A percentile compares a stretch with the other conserved stretches of the same genome.
These are phyloP conservation scores for Bombus sibiricus DNA, from an alignment of 1,140 invertebrate genomes.

Conservation along the genomic window DNA sequence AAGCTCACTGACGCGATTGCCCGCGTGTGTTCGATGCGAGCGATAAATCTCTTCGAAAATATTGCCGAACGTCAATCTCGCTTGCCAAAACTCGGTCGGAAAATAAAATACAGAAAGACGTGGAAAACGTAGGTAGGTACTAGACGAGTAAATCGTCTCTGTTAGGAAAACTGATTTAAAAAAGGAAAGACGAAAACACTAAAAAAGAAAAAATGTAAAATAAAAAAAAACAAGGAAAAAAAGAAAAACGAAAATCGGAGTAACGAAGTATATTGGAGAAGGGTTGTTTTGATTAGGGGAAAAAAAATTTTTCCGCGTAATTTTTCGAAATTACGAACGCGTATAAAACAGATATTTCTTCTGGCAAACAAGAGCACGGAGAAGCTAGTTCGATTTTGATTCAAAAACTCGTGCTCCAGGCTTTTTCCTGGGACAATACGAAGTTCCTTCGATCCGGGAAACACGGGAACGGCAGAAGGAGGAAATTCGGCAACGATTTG, in stretches of 20 bases:
- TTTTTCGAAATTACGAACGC: background rate
- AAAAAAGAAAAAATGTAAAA: background rate
- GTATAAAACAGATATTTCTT: background rate
- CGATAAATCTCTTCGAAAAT: conserved; percentile 48
- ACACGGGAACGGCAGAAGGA: conserved; percentile 5
- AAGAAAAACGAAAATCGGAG: background rate
- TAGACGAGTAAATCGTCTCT: conserved; percentile 7
- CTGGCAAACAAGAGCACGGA: conserved; percentile 29
- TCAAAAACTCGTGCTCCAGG: conserved; percentile 53
- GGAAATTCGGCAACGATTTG: conserved; percentile 63
- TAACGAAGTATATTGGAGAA: background rate
- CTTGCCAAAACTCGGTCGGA: conserved; percentile 40
- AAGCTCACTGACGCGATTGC: conserved; percentile 24
- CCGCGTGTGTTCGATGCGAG: conserved; percentile 24
- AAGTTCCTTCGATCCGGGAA: conserved; percentile 45
- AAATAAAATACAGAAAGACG: conserved; percentile 21
- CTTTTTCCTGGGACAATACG: conserved; percentile 59
- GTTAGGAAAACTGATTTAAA: conserved; percentile 2
- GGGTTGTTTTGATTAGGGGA: background rate
- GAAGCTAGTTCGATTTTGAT: conserved; percentile 52
- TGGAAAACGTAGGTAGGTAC: background rate
- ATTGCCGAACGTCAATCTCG: conserved; percentile 32
- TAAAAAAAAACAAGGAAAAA: background rate
- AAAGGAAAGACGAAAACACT: background rate
- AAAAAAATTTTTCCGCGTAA: background rate